Evolutionary conservation across 2,888 invertebrate species (phyloP).

Genomic region (Scrobipalpa atriplicella): DNA sequence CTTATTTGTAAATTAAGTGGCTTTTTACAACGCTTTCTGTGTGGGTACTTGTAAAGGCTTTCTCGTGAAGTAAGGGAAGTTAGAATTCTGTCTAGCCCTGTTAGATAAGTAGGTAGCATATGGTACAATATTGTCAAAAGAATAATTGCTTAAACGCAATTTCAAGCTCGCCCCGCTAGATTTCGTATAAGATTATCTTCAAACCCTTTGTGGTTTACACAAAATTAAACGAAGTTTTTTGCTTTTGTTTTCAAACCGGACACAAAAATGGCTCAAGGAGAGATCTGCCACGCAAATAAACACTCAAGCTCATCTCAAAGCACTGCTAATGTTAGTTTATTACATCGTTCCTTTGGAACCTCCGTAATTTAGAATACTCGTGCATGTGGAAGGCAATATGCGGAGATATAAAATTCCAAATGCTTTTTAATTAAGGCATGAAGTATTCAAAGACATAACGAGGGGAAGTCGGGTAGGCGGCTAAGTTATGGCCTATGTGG

Average conservation of each 20-base stretch:
- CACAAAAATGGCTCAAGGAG: too few relatives aligned
- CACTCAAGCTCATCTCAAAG: not conserved
- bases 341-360: not conserved
- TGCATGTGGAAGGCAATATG: conserved; percentile 31
- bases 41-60: not conserved
- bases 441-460: conserved; percentile 60
- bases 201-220: too few relatives aligned
- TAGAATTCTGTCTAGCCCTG: too few relatives aligned
- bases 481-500: conserved; percentile 11
- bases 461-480: conserved; percentile 11
- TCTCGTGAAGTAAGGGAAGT: too few relatives aligned
- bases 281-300: too few relatives aligned
- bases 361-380: conserved; percentile 15
- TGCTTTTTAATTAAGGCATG: conserved; percentile 67
- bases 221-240: too few relatives aligned
- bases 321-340: conserved; percentile 5
- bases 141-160: too few relatives aligned
- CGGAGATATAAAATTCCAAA: conserved; percentile 32
- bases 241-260: too few relatives aligned
- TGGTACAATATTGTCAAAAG: too few relatives aligned
- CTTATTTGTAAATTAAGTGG: not conserved
- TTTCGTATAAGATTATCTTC: too few relatives aligned
- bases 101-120: too few relatives aligned
- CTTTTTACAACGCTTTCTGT: not conserved
- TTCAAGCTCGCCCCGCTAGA: too few relatives aligned